phyloP scores from a whole-genome alignment of 2,797 vertebrate genomes.

The Notamacropus eugenii region DNA sequence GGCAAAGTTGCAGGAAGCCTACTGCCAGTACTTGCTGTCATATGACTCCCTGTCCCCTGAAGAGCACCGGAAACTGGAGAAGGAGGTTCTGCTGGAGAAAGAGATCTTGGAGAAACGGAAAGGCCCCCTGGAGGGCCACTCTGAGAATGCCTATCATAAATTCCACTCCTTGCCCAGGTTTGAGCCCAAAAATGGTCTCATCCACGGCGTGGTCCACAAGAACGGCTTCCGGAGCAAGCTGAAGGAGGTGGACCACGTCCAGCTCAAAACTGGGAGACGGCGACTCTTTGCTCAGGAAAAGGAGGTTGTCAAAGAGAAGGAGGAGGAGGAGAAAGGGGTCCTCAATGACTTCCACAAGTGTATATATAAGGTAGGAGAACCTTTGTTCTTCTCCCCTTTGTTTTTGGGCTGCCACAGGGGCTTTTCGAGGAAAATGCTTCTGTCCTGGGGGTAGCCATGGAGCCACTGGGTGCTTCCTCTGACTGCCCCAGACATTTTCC shows the following conservation, averaged over 20 bases:
- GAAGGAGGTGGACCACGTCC: conserved; percentile 92
- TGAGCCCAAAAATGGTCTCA: conserved; percentile 97
- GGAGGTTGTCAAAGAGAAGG: conserved; percentile 90
- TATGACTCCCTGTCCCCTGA: conserved; percentile 95
- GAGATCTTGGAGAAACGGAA: conserved; percentile 93
- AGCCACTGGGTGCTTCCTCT: not conserved
- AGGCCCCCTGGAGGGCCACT: conserved; percentile 95
- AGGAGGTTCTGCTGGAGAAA: conserved; percentile 96
- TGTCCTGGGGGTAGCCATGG: fast-evolving
- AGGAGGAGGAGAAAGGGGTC: conserved; percentile 90
- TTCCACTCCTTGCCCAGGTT: conserved; percentile 94
- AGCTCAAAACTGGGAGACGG: conserved; percentile 94
- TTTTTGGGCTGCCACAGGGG: not conserved
- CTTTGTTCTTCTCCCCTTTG: not conserved
- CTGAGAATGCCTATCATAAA: conserved; percentile 89
- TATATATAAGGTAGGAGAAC: conserved; percentile 93
- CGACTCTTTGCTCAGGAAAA: conserved; percentile 99
- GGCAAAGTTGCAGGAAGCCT: conserved; percentile 99
- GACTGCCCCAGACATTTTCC: not conserved
- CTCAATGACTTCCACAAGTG: conserved; percentile 98
- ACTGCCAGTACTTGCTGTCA: conserved; percentile 99
- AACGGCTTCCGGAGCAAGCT: conserved; percentile 94
- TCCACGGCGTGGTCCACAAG: conserved; percentile 88
- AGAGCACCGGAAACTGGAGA: conserved; percentile 93
- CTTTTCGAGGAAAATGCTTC: fast-evolving